A percentile compares a stretch with the other conserved stretches of the same genome.
Conservation (phyloP, 2,797 vertebrate genomes). For the Nannoperca obscura region DNA sequence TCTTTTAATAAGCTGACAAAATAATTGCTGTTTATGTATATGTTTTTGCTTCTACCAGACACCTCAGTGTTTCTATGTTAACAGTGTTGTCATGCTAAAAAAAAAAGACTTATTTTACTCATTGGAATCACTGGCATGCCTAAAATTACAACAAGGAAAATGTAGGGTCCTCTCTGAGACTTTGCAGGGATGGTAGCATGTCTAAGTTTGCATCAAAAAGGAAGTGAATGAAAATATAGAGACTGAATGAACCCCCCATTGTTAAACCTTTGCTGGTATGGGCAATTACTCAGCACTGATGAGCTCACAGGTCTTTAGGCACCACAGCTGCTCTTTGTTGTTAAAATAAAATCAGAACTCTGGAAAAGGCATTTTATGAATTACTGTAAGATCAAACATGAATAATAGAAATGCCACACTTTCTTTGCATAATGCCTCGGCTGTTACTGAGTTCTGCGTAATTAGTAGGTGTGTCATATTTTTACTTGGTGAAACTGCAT, state of each 20-base stretch:
- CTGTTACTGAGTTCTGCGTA: not conserved
- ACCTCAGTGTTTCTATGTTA: not conserved
- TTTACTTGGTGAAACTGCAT: not conserved
- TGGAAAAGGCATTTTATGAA: slow-evolving; percentile 35
- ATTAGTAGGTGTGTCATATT: not conserved
- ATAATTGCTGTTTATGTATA: not conserved
- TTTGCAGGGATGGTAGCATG: not conserved
- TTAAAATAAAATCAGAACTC: slow-evolving; percentile 18
- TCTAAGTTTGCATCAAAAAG: slow-evolving; percentile 1
- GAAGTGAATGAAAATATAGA: slow-evolving; percentile 22
- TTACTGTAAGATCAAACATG: slow-evolving; percentile 4
- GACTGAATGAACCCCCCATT: slow-evolving; percentile 31
- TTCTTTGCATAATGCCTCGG: not conserved
- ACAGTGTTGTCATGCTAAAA: not conserved
- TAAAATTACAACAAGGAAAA: not conserved
- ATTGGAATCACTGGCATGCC: not conserved
- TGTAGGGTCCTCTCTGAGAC: not conserved
- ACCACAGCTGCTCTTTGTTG: slow-evolving; percentile 39
- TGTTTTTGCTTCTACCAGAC: not conserved
- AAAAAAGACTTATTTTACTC: not conserved
- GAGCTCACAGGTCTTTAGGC: slow-evolving; percentile 47
- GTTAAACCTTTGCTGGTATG: slow-evolving; percentile 25
- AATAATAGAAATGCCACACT: not conserved
- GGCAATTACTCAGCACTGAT: slow-evolving; percentile 46
- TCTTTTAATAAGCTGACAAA: not conserved